phyloP scores from a whole-genome alignment of 2,113 vertebrate species.

The Cebidichthys violaceus region DNA sequence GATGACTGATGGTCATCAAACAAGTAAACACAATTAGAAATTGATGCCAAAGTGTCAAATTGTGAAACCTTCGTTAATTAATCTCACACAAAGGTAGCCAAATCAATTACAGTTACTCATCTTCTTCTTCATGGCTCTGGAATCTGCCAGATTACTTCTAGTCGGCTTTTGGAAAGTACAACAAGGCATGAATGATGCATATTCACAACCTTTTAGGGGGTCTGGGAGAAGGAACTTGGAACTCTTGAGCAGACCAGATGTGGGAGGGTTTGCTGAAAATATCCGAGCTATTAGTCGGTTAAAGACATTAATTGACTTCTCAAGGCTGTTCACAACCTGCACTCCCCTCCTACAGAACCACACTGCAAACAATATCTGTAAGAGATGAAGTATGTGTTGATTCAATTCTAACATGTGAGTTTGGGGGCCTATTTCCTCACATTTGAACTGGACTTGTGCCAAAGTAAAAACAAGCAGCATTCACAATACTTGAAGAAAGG shows the following conservation, averaged over 20 bases:
- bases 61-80: not conserved
- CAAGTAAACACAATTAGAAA: not conserved
- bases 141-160: conserved; percentile 42
- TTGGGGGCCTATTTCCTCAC: not conserved
- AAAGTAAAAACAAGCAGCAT: too few species aligned
- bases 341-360: not conserved
- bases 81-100: not conserved
- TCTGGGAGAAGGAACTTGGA: not conserved
- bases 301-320: not conserved
- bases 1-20: not conserved
- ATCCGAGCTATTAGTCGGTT: not conserved
- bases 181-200: conserved; percentile 8
- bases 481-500: not conserved
- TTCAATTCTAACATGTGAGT: not conserved
- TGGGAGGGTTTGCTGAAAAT: conserved; percentile 22
- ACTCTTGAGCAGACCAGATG: not conserved
- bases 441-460: not conserved
- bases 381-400: not conserved
- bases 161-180: conserved; percentile 12
- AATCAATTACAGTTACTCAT: conserved; percentile 4
- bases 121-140: conserved; percentile 11
- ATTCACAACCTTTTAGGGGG: not conserved
- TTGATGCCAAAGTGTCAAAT: not conserved
- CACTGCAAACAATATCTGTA: not conserved
- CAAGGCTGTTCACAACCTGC: not conserved